Evolutionary conservation across 2,797 vertebrate species (phyloP), one percentile per base, ranked within the genome.

Genomic region (Hylomyscus alleni): DNA sequence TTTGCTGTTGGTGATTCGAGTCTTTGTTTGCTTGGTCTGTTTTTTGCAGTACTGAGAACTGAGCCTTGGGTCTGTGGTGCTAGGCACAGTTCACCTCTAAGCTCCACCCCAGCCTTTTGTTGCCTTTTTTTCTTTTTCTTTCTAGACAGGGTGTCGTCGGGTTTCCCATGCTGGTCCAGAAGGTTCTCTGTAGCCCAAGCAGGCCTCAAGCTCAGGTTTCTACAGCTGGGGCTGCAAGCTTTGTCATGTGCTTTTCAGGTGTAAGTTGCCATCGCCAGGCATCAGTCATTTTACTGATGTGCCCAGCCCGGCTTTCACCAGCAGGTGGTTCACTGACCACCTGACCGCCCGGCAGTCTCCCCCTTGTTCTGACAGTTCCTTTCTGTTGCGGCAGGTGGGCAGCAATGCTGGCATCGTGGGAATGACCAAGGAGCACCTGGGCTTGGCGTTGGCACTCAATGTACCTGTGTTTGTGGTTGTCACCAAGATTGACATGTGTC

Each of bases 401-500:
- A 99, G 99, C 97, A 99, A 99, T 0, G 99, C 99, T 93, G 99
- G 99, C 67, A 99, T 99, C 37, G 99, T 99, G 81, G 99, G 99
- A 65, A 99, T 99, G 99, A 99, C 99, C 96, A 99, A 99, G 98
- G 99, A 99, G 98, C 99, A 99, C 97, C 98, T 99, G 97, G 99
- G 99, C 86, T 98, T 99, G 98, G 99, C 99, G 0, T 97, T 99
- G 96, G 99, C 99, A 29, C 99, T 99, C 95, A 99, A 99, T 0
- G 99, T 99, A 78, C 99, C 99, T 0, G 99, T 99, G 96, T 99
- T 99, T 97, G 99, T 99, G 78, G 99, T 99, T 95, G 99, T 99
- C 96, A 99, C 99, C 95, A 99, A 99, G 98, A 99, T 99, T 31
- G 99, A 99, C 98, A 99, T 99, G 99, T 99, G 99, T 98, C 99